Base-by-base conservation (phyloP, 2,888 invertebrate genomes). In the Machimus atricapillus region DNA sequence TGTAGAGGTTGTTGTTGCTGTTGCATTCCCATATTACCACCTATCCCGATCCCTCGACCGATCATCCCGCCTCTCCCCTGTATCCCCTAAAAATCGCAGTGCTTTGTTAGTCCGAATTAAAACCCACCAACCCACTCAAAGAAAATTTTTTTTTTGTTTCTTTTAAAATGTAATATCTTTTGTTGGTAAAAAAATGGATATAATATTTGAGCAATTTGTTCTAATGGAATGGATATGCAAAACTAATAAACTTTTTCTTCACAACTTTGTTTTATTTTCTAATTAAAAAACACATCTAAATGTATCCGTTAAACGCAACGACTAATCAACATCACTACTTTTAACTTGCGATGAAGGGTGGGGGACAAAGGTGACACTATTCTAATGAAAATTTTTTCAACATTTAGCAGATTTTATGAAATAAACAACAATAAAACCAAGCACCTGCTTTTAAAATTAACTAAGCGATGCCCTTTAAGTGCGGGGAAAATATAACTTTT, bases 11-110 rank as follows among this genome's bases (percentile, higher is more conserved):
- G 89, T 46, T 90, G 90, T 87, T 90, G 90, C 87, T 91, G 91
- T 88, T 92, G 92, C 90, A 92, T 91, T 88, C 91, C 91, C 90
- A 92, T 91, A 92, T 92, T 93, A 93, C 93, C 93, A 93, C 90
- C 93, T 89, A 89, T 90, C 89, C 89, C 89, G 89, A 88, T 89
- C 88, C 88, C 89, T 91, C 91, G 92, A 90, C 91, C 92, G 92
- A 91, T 92, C 93, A 92, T 94, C 93, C 92, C 94, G 93, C 94
- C 94, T 94, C 94, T 94, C 94, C 93, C 94, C 93, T 86, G 89
- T 89, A 94, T 94, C 94, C 93, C 94, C 94, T 94, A 93, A 82
- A 89, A 90, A 88, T 87, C 89, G 87, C 88, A 89, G 87, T 86
- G 87, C 78, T 89, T 81, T 87, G 88, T 89, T 89, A 89, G 88